phyloP scores from a whole-genome alignment of 2,888 invertebrate species.

The Miltochrista miniata region DNA sequence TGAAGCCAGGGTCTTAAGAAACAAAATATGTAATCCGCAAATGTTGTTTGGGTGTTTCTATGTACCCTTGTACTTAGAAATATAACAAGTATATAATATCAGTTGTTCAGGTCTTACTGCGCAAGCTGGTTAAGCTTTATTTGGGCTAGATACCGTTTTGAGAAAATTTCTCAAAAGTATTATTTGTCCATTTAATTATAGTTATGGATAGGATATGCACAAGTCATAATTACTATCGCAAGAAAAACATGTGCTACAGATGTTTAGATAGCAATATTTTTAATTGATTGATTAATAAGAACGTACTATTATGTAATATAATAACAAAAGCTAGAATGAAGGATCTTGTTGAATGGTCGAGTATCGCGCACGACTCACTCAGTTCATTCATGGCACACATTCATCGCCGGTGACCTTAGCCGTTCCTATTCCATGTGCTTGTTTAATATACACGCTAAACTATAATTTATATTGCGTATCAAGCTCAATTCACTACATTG shows the following conservation, averaged over 20 bases:
- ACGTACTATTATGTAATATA: constrained; percentile 59
- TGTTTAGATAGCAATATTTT: constrained; percentile 36
- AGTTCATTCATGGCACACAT: constrained; percentile 64
- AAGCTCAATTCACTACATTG: constrained; percentile 17
- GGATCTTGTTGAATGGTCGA: constrained; percentile 63
- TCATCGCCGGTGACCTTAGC: constrained; percentile 60
- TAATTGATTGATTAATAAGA: constrained; percentile 47
- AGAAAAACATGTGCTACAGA: constrained; percentile 35
- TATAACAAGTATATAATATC: no score
- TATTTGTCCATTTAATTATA: not conserved
- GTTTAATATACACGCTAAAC: constrained; percentile 41
- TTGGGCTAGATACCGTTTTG: no score
- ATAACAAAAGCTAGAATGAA: constrained; percentile 63
- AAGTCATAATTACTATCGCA: constrained; percentile 37
- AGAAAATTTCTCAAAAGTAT: no score
- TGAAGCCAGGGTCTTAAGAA: no score
- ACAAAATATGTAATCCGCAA: no score
- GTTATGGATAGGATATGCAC: constrained; percentile 16
- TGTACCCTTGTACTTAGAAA: no score
- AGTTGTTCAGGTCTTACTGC: no score
- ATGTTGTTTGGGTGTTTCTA: no score
- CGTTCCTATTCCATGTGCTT: constrained; percentile 49
- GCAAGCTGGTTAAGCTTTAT: no score
- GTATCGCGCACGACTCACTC: constrained; percentile 51
- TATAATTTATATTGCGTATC: constrained; percentile 27